Base-by-base conservation (phyloP, 2,797 vertebrate genomes). In the Limnodromus scolopaceus region DNA sequence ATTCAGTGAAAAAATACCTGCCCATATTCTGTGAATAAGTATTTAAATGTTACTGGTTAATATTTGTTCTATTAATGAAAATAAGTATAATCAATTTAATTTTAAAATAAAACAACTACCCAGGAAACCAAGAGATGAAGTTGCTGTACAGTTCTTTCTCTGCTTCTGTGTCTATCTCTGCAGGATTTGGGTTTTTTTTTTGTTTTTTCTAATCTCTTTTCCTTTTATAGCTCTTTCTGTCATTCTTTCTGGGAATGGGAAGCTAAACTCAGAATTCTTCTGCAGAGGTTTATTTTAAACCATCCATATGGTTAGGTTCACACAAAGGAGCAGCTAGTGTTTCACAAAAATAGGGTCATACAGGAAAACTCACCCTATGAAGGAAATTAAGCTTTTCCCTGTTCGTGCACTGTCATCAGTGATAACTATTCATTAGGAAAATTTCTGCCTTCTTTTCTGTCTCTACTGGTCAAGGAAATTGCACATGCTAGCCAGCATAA, bases 231-330 rank as follows among this genome's bases (percentile, higher is more conserved):
- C 38, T 70, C 28, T 57, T 51, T 82, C 64, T 70, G 22, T 79
- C 70, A 72, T 9, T 70, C 18, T 63, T 63, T 85, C 49, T 90
- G 66, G 60, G n/a, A 94, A 25, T 1, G 7, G 22, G 27, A 90
- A 82, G 27, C 11, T 68, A 69, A 68, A 54, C 27, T 61, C 22
- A 84, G 43, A 55, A 43, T 71, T 77, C 28, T 76, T 75, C 64
- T 79, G 51, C 39, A 83, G 78, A 76, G 46, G 25, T 88, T 94
- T 94, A 87, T 90, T 90, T 90, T 88, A 61, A 89, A 78, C 39
- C 4, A 4, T 65, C 74, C 69, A 54, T 84, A 63, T 88, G 77
- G 66, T 84, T 78, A 58, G 7, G 36, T 69, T 93, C 53, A 79
- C 72, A 61, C 32, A 77, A 61, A 90, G 65, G 38, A 87, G 23